These are phyloP conservation scores for Watsonalla cultraria DNA, from an alignment of 2,888 invertebrate species.

Conservation along the genomic window DNA sequence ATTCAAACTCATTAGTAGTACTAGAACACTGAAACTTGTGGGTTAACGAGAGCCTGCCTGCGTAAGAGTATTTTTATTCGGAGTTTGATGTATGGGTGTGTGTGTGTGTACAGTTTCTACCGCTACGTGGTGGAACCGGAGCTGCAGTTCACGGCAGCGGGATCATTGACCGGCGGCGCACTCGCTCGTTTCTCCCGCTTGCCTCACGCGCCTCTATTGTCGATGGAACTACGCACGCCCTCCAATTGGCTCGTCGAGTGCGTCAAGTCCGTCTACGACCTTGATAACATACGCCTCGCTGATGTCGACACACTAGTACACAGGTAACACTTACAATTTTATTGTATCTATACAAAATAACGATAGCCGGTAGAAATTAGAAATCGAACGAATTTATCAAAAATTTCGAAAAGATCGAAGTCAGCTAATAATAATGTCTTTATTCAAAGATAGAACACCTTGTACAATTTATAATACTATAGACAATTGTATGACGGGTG, in stretches of 20 bases:
- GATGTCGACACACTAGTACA: constrained; percentile 94
- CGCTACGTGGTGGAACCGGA: constrained; percentile 96
- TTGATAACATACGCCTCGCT: constrained; percentile 97
- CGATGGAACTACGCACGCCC: constrained; percentile 87
- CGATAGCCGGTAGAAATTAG: too few species aligned
- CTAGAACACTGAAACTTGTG: too few species aligned
- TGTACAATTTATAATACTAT: too few species aligned
- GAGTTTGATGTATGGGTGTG: neutral
- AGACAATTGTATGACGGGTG: too few species aligned
- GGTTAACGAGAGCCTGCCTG: too few species aligned
- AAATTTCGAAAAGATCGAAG: too few species aligned
- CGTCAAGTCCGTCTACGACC: constrained; percentile 94
- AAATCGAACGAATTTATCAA: too few species aligned
- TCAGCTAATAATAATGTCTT: too few species aligned
- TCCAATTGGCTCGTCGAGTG: constrained; percentile 98
- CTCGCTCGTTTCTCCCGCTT: constrained; percentile 92
- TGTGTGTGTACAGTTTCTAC: constrained; percentile 84
- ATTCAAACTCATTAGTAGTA: too few species aligned
- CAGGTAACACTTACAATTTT: constrained; percentile 71
- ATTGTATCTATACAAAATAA: neutral
- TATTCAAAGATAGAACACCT: too few species aligned
- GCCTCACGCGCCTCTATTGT: constrained; percentile 94
- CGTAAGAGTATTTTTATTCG: too few species aligned
- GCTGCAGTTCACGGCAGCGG: constrained; percentile 86
- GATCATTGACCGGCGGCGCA: constrained; percentile 85